A percentile compares a stretch with the other conserved stretches of the same genome.
phyloP scores from a whole-genome alignment of 2,888 invertebrate genomes.

The Xanthorhoe spadicearia region DNA sequence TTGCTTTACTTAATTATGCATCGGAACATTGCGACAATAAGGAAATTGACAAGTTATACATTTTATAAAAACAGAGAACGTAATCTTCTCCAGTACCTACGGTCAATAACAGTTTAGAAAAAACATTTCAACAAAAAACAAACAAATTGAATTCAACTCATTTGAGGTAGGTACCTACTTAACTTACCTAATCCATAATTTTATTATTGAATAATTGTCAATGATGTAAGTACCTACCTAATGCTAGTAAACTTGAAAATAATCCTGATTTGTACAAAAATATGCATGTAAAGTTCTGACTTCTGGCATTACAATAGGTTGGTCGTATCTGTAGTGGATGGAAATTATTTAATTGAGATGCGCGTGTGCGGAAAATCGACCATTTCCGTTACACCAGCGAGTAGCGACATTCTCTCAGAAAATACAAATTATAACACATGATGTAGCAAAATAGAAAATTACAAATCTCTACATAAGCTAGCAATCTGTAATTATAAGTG shows the following conservation, averaged over 20 bases:
- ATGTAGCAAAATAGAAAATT: slow-evolving; percentile 34
- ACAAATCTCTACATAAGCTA: slow-evolving; percentile 19
- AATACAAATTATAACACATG: slow-evolving; percentile 41
- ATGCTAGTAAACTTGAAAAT: no score
- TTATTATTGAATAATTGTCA: no score
- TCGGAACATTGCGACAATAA: slow-evolving; percentile 63
- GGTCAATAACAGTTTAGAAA: no score
- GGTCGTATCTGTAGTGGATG: slow-evolving; percentile 37
- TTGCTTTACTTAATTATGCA: slow-evolving; percentile 60
- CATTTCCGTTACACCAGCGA: slow-evolving; percentile 63
- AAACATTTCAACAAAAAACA: no score
- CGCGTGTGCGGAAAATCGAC: slow-evolving; percentile 73
- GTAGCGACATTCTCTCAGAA: slow-evolving; percentile 42
- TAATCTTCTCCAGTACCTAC: no score
- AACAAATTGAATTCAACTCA: no score
- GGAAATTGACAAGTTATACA: slow-evolving; percentile 21
- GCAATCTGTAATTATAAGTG: slow-evolving; percentile 8
- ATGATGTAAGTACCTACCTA: no score
- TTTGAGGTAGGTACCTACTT: no score
- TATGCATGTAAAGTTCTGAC: no score
- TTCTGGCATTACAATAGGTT: no score
- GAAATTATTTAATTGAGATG: slow-evolving; percentile 42
- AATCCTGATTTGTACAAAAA: no score
- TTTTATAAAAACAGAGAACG: neutral
- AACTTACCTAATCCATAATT: no score